Conservation (phyloP, 2,113 vertebrate species). For the Ardeotis arabs region DNA sequence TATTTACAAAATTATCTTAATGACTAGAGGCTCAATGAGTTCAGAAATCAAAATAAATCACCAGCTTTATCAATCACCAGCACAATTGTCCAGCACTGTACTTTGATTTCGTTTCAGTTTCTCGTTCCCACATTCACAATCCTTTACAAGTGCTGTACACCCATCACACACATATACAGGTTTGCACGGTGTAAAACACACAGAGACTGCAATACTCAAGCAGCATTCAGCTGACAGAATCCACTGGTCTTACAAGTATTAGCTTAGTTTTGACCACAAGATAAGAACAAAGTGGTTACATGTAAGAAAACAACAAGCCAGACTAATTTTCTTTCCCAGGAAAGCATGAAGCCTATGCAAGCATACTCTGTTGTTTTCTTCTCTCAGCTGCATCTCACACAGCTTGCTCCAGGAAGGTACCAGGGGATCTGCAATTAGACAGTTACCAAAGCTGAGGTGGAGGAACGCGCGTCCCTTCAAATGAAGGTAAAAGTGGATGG, state of each 20-base stretch:
- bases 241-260: neutral
- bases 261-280: neutral
- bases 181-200: neutral
- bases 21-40: neutral
- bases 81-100: neutral
- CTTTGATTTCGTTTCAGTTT: conserved; percentile 17
- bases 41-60: conserved; percentile 40
- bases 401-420: neutral
- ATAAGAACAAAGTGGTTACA: neutral
- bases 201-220: neutral
- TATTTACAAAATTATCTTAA: neutral
- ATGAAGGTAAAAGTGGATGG: neutral
- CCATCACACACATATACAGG: accelerated
- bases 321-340: neutral
- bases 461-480: neutral
- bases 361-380: neutral
- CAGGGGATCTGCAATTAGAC: neutral
- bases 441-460: neutral
- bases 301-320: neutral
- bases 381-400: neutral
- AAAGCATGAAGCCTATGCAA: neutral
- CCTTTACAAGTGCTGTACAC: neutral
- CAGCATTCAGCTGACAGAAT: neutral
- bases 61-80: neutral
- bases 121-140: neutral